These are phyloP conservation scores for Miltochrista miniata DNA, from an alignment of 2,888 invertebrate genomes.

Conservation along the genomic window DNA sequence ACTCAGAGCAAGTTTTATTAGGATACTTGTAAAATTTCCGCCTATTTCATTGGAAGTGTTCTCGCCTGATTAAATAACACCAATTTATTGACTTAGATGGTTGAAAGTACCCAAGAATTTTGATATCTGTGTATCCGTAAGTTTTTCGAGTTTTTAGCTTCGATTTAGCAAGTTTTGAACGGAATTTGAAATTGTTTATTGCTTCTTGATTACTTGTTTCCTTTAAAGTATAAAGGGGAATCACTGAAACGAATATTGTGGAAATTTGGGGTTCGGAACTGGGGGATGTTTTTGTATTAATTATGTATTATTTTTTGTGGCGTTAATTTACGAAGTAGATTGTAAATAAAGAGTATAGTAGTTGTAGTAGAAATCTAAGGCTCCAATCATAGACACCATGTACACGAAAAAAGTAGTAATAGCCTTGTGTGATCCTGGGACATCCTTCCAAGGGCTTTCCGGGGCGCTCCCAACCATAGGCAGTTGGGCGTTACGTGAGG, in stretches of 20 bases:
- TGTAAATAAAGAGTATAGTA: too few species aligned
- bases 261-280: too few species aligned
- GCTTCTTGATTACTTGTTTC: conserved; percentile 21
- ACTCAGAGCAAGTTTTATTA: conserved; percentile 78
- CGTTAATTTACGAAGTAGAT: too few species aligned
- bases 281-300: too few species aligned
- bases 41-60: conserved; percentile 73
- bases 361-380: too few species aligned
- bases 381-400: too few species aligned
- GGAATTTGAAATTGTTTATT: conserved; percentile 31
- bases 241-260: background rate
- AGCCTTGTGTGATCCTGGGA: too few species aligned
- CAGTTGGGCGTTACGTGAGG: too few species aligned
- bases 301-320: too few species aligned
- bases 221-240: background rate
- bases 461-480: too few species aligned
- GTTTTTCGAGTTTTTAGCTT: conserved; percentile 30
- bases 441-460: too few species aligned
- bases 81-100: conserved; percentile 75
- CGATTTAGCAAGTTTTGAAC: conserved; percentile 17
- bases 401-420: too few species aligned
- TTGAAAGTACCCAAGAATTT: conserved; percentile 49
- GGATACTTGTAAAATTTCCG: conserved; percentile 82
- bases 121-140: conserved; percentile 35
- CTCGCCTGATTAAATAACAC: conserved; percentile 80